Evolutionary conservation across 2,797 vertebrate species (phyloP).

Genomic region (Heliangelus exortis): DNA sequence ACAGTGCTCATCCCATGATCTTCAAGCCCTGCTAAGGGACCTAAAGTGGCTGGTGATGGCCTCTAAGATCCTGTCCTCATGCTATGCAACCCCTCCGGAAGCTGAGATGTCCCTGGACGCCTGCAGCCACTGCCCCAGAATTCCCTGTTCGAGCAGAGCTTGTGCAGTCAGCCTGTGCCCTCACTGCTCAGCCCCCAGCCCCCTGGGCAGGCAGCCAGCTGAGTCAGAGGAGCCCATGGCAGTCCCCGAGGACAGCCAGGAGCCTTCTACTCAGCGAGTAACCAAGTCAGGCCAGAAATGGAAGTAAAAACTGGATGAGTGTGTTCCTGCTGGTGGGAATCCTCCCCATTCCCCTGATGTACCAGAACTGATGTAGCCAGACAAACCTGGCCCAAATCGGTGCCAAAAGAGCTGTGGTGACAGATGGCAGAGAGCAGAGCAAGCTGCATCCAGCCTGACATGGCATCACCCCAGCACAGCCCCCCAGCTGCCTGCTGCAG

Average conservation of each 20-base stretch:
- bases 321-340: rapidly evolving
- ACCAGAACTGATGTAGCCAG: not conserved
- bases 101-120: not conserved
- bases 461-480: not conserved
- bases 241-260: rapidly evolving
- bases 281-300: not conserved
- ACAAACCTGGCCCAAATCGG: rapidly evolving
- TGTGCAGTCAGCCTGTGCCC: not conserved
- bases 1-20: rapidly evolving
- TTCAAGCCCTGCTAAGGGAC: not conserved
- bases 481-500: not conserved
- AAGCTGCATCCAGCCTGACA: not conserved
- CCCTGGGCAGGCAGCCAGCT: rapidly evolving
- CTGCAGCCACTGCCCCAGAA: not conserved
- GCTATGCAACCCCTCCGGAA: not conserved
- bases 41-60: not conserved
- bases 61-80: rapidly evolving
- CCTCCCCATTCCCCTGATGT: not conserved
- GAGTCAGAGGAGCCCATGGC: not conserved
- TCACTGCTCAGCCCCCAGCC: rapidly evolving
- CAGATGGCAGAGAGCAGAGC: not conserved
- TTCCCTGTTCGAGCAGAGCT: not conserved
- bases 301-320: not conserved
- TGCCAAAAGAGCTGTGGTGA: not conserved
- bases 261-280: rapidly evolving